These are phyloP conservation scores for Orchesella flavescens DNA, from an alignment of 2,888 invertebrate species.

Conservation along the genomic window DNA sequence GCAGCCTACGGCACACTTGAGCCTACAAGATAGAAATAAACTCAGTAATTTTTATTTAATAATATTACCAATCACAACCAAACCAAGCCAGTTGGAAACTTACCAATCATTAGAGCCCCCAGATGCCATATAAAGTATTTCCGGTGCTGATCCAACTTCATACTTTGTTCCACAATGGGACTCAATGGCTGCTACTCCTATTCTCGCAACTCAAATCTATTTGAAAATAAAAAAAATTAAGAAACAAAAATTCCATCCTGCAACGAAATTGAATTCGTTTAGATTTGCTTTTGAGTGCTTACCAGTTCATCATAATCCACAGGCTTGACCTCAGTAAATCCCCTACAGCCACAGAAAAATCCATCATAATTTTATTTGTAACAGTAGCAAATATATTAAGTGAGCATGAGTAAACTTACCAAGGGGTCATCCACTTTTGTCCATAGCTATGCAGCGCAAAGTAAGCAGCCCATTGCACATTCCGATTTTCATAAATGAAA, in stretches of 20 bases:
- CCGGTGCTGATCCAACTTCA: conserved; percentile 73
- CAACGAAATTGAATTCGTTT: background rate
- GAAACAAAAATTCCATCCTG: background rate
- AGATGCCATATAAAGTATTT: conserved; percentile 72
- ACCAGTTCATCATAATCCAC: conserved; percentile 73
- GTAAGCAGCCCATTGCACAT: conserved; percentile 76
- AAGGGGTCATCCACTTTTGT: conserved; percentile 88
- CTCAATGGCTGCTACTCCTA: conserved; percentile 72
- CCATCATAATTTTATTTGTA: background rate
- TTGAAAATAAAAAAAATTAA: background rate
- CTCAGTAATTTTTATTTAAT: background rate
- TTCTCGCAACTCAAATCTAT: conserved; percentile 72
- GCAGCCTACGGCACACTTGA: conserved; percentile 50
- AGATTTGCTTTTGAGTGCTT: conserved; percentile 5
- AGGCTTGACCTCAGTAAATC: conserved; percentile 78
- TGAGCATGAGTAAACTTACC: no score
- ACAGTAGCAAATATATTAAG: background rate
- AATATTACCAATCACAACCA: no score
- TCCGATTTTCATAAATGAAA: conserved; percentile 41
- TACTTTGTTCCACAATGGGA: conserved; percentile 73
- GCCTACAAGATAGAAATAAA: conserved; percentile 37
- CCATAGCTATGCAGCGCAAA: conserved; percentile 85
- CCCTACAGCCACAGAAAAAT: conserved; percentile 25
- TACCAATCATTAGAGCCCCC: conserved; percentile 71
- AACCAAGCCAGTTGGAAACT: no score